These are phyloP conservation scores for Recurvirostra avosetta DNA, from an alignment of 2,113 vertebrate species.

Conservation along the genomic window DNA sequence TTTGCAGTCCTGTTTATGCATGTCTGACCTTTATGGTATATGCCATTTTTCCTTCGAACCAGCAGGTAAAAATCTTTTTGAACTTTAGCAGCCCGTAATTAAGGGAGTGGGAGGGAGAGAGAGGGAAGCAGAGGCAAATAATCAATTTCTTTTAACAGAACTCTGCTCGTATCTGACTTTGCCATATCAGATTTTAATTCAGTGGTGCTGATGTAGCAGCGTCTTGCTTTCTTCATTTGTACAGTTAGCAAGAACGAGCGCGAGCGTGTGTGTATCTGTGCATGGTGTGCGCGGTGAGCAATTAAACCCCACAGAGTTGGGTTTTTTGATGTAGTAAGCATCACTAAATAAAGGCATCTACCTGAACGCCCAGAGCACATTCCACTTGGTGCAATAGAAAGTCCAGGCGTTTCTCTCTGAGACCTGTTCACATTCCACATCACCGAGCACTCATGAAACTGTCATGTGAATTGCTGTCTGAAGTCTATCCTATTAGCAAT, in stretches of 20 bases:
- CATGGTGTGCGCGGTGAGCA: not conserved
- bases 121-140: not conserved
- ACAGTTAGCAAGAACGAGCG: not conserved
- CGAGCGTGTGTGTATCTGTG: not conserved
- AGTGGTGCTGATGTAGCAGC: not conserved
- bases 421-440: conserved; percentile 24
- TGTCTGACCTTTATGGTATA: not conserved
- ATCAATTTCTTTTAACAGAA: not conserved
- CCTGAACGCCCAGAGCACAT: not conserved
- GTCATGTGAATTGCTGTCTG: not conserved
- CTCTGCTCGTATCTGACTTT: not conserved
- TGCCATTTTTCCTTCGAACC: not conserved
- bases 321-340: not conserved
- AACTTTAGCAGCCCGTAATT: not conserved
- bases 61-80: not conserved
- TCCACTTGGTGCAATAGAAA: not conserved
- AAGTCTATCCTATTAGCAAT: not conserved
- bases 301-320: not conserved
- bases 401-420: not conserved
- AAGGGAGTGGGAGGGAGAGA: not conserved
- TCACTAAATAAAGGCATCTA: not conserved
- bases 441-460: not conserved
- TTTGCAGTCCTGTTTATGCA: not conserved
- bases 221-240: not conserved
- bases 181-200: not conserved